phyloP scores from a whole-genome alignment of 2,113 vertebrate genomes.

The Brachyistius frenatus region DNA sequence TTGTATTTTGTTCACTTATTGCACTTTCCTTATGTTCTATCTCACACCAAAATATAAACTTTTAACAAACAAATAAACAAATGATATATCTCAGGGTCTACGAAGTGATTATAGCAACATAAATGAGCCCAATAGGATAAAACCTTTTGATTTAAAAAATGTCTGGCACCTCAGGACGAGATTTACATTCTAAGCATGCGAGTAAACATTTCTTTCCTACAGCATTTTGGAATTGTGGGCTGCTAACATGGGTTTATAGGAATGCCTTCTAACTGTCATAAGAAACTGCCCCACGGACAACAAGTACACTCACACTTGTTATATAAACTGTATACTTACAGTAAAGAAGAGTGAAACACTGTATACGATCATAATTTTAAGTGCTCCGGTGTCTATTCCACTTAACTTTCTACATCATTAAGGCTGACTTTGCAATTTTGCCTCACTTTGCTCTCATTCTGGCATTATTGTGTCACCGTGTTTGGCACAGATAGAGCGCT shows the following conservation, averaged over 20 bases:
- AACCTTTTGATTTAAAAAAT: background rate
- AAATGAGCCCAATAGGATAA: background rate
- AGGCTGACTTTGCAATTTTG: conserved; percentile 40
- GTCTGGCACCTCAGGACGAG: background rate
- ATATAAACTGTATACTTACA: background rate
- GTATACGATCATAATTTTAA: background rate
- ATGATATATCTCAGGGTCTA: background rate
- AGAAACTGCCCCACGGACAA: background rate
- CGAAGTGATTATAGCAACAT: too few relatives aligned
- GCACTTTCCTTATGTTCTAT: background rate
- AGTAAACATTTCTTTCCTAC: too few relatives aligned
- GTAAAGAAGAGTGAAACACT: background rate
- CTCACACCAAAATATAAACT: background rate
- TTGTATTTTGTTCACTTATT: background rate
- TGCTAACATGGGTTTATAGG: background rate
- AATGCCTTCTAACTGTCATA: background rate
- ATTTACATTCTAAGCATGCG: background rate
- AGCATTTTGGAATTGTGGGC: background rate
- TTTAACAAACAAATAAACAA: background rate
- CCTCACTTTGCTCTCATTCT: conserved; percentile 19
- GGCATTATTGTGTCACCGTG: conserved; percentile 33
- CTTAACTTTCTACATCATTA: conserved; percentile 17
- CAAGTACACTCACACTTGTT: background rate
- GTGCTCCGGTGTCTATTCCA: too few relatives aligned
- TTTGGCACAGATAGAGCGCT: conserved; percentile 5